Conservation (phyloP, 2,113 vertebrate species). For the Cololabis saira region DNA sequence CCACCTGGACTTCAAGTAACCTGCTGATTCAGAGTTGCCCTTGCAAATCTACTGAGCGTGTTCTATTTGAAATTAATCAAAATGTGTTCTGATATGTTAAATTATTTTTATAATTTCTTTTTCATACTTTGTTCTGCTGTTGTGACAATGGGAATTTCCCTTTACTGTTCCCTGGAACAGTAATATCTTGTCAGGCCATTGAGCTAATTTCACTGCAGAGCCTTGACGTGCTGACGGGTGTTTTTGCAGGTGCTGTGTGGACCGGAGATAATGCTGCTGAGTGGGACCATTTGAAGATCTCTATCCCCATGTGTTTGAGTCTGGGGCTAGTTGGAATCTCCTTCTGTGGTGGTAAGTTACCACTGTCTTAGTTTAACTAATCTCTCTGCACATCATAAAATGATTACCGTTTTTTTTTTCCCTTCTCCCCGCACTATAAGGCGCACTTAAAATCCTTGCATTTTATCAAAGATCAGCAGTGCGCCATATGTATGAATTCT, state of each 20-base stretch:
- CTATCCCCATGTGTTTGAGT: slow-evolving; percentile 92
- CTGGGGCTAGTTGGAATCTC: slow-evolving; percentile 87
- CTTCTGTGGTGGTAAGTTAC: slow-evolving; percentile 88
- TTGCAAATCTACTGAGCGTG: background rate
- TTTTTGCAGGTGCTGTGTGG: slow-evolving; percentile 88
- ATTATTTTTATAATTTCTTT: too few relatives aligned
- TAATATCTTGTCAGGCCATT: too few relatives aligned
- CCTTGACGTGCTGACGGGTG: background rate
- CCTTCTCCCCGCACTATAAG: too few relatives aligned
- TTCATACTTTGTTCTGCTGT: too few relatives aligned
- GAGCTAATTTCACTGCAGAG: background rate
- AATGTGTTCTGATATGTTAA: too few relatives aligned
- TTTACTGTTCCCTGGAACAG: too few relatives aligned
- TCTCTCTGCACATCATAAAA: too few relatives aligned
- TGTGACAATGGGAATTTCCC: too few relatives aligned
- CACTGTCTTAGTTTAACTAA: background rate
- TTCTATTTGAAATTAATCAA: background rate
- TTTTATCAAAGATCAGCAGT: too few relatives aligned
- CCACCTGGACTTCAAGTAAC: background rate
- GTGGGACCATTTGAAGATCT: slow-evolving; percentile 91
- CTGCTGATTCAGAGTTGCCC: background rate
- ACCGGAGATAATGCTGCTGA: slow-evolving; percentile 92
- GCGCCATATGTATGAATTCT: too few relatives aligned
- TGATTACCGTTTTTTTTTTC: too few relatives aligned
- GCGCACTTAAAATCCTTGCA: too few relatives aligned